Conservation (phyloP, 2,113 vertebrate species). For the Butorides virescens region DNA sequence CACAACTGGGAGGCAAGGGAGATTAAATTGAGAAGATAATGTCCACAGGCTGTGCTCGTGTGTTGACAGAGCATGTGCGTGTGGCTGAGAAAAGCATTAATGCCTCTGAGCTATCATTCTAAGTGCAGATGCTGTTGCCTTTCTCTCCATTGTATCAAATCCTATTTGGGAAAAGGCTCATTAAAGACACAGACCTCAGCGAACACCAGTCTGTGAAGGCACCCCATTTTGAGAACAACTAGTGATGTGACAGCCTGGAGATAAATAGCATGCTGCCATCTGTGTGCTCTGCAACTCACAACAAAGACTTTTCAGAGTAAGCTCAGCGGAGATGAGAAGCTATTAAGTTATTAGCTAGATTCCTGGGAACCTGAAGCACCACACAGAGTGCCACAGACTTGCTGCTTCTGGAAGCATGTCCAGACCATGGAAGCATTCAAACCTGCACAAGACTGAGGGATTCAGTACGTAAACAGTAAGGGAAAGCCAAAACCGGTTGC, state of each 20-base stretch:
- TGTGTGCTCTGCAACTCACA: background rate
- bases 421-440: conserved; percentile 73
- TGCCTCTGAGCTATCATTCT: background rate
- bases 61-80: background rate
- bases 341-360: conserved; percentile 71
- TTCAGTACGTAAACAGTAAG: conserved; percentile 46
- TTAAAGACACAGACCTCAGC: background rate
- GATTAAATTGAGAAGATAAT: background rate
- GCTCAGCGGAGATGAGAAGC: conserved; percentile 13
- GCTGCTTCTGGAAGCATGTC: conserved; percentile 18
- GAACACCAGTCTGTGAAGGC: background rate
- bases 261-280: conserved; percentile 43
- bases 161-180: background rate
- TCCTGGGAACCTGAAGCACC: conserved; percentile 48
- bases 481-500: conserved; percentile 1
- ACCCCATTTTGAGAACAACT: background rate
- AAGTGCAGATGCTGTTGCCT: conserved; percentile 15
- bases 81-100: background rate
- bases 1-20: background rate
- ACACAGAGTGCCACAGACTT: background rate
- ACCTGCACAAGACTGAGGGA: background rate
- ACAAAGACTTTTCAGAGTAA: conserved; percentile 42
- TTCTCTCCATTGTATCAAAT: conserved; percentile 36
- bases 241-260: background rate
- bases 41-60: background rate